Evolutionary conservation across 1,140 invertebrate genomes (phyloP), one percentile per base, ranked within the genome.

Genomic region (Bradysia coprophila): DNA sequence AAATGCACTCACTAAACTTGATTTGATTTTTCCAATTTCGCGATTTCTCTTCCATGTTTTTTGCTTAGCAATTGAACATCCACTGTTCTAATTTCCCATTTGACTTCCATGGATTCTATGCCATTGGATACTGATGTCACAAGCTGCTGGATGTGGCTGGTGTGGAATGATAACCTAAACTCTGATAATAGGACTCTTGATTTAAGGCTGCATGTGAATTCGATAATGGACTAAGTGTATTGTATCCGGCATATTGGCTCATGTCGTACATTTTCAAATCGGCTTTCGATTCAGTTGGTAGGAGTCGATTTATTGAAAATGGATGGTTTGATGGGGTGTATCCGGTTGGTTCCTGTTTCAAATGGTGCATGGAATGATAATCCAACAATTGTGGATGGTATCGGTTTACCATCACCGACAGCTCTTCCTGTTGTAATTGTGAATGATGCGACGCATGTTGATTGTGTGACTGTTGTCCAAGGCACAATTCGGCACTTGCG

Each of bases 261-360:
- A 82, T 73, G 44, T 80, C 76, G 64, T 84, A 84, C 75, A 84
- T 83, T 60, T 81, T 83, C 45, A 83, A 71, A 57, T 83, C 78
- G 34, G 82, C 72, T 58, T 89, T 86, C 42, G 77, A 78, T 52
- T 86, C 84, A 36, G 82, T 79, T 9, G 85, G 83, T 51, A 89
- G 63, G 53, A 94, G 72, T 55, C 89, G 79, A 48, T 86, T 92
- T 52, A 95, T 94, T 57, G 86, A 90, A 65, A 94, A 95, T 1
- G 91, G 90, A 61, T 93, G 85, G 56, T 72, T 80, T 43, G 81
- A 78, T 8, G 81, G 73, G 22, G 80, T 78, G 50, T 81, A 84
- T n/a, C 75, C 75, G 10, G 73, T 62, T 21, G 79, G 76, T 56
- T 86, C 81, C 58, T 85, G 81, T 58, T 85, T 82, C 51, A 85